Evolutionary conservation across 2,888 invertebrate genomes (phyloP), one percentile per base, ranked within the genome.

Genomic region (Hartigia nigra): DNA sequence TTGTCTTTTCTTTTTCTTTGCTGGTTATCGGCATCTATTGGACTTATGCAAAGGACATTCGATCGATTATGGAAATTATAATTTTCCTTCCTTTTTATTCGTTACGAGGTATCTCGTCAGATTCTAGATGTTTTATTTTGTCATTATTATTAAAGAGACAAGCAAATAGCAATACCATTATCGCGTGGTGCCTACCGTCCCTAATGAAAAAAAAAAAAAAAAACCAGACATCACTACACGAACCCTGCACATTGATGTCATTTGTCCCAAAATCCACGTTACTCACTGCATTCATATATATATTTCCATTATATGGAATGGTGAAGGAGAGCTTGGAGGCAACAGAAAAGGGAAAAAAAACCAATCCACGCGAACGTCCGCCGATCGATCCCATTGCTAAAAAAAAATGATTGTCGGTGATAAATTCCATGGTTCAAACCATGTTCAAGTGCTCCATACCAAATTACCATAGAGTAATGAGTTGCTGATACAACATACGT

Each of bases 1-100:
- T 75, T 76, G 79, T 81, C 83, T 79, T 77, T 77, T 80, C 77
- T 76, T 79, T 69, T 80, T 76, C 81, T 80, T 77, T 80, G 76
- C 77, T 78, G 75, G 69, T 80, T 77, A 75, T 78, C 32, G n/a
- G 31, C 32, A 9, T 31, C 31, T 70, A 72, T 32, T 23, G 72
- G 72, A 32, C 72, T 78, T 72, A 70, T 31, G n/a, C 31, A 76
- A 72, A 34, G 11, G 34, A 79, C 14, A 79, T 76, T 31, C 74
- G 35, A 76, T 74, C 74, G 35, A 69, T 69, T 69, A 72, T 76
- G 31, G 34, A 37, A 69, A 70, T 9, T 39, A 36, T 23, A 74
- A 34, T 12, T 72, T 72, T 69, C 39, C 34, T 76, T 76, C 39
- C 34, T 76, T 76, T 34, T 76, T 72, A 32, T 32, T 72, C 31